Percentiles rank a stretch among this genome's conserved stretches.
phyloP scores from a whole-genome alignment of 2,888 invertebrate genomes.

The Hirtodrosophila histrioides region DNA sequence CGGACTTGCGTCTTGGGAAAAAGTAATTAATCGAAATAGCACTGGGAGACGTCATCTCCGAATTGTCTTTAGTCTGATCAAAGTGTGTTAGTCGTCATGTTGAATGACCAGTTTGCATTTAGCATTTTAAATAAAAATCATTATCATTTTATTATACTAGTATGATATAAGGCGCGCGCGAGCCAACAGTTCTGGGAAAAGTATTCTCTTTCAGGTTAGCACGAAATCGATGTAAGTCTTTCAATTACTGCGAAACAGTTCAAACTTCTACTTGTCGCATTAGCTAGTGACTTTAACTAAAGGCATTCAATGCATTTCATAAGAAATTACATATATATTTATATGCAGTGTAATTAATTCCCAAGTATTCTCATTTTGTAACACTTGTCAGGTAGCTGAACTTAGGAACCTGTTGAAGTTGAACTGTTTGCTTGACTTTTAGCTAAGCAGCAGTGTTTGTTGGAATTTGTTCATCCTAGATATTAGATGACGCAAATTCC shows the following conservation, averaged over 20 bases:
- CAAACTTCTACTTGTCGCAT: neutral
- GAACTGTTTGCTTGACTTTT: no score
- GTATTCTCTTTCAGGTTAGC: slow-evolving; percentile 1
- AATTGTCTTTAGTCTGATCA: slow-evolving; percentile 5
- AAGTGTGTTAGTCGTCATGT: slow-evolving; percentile 10
- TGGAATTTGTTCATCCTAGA: no score
- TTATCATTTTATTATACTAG: slow-evolving; percentile 4
- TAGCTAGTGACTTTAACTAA: neutral
- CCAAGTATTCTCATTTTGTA: no score
- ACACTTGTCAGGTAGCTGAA: no score
- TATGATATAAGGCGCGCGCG: slow-evolving; percentile 19
- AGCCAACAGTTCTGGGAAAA: slow-evolving; percentile 33
- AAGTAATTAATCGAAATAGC: slow-evolving; percentile 43
- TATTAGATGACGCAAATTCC: no score
- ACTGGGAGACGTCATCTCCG: slow-evolving; percentile 19
- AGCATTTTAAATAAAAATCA: neutral
- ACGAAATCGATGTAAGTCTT: slow-evolving; percentile 14
- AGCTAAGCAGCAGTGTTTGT: no score
- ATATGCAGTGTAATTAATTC: no score
- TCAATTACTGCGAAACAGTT: slow-evolving; percentile 9
- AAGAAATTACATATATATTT: no score
- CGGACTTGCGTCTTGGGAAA: slow-evolving; percentile 42
- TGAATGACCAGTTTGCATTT: slow-evolving; percentile 8
- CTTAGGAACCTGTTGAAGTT: no score
- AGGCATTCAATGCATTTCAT: neutral